Conservation (phyloP, 2,888 invertebrate species). For the Lasioglossum pauxillum region DNA sequence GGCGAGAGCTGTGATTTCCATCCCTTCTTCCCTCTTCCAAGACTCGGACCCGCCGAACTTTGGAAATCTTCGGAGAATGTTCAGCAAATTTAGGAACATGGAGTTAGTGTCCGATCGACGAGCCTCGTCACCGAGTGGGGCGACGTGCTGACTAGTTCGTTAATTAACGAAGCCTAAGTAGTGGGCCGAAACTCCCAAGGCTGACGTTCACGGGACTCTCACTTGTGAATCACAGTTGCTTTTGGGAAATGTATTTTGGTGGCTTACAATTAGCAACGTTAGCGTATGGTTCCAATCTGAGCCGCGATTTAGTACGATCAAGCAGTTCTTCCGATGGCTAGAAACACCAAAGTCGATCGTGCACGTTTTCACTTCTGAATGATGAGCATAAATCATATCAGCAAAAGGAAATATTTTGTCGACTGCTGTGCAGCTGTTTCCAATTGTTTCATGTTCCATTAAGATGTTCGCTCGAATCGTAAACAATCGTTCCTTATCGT, state of each 20-base stretch:
- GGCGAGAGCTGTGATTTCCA: background rate
- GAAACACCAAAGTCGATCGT: no score
- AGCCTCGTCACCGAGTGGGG: background rate
- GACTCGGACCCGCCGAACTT: background rate
- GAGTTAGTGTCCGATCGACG: background rate
- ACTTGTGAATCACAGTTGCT: background rate
- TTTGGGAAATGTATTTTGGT: background rate
- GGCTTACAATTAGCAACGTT: background rate
- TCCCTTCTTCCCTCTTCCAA: background rate
- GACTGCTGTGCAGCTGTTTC: no score
- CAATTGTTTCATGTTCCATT: background rate
- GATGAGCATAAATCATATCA: background rate
- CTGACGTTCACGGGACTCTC: background rate
- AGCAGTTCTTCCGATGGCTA: background rate
- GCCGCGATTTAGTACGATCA: no score
- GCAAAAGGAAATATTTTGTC: background rate
- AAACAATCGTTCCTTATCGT: background rate
- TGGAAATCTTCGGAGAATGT: background rate
- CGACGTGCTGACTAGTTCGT: background rate
- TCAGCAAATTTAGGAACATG: background rate
- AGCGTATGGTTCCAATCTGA: no score
- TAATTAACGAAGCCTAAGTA: constrained; percentile 5
- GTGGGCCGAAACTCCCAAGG: background rate
- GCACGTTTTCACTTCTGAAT: no score
- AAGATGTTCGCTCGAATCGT: background rate